Evolutionary conservation across 2,888 invertebrate genomes (phyloP).

Genomic region (Acleris literana): DNA sequence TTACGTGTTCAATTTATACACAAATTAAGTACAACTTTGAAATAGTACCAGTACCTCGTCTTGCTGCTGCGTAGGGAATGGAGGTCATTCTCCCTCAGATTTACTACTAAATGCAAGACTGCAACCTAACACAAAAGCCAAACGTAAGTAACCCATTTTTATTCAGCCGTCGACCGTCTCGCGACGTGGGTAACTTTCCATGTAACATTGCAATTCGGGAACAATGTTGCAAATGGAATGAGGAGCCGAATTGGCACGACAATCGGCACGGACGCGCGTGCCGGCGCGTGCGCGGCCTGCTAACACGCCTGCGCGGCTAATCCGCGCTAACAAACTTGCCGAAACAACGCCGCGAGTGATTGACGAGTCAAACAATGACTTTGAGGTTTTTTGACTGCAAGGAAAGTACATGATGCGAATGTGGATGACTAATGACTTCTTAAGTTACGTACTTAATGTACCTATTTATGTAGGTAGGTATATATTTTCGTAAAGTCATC

Average conservation of each 20-base stretch:
- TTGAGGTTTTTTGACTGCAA: slow-evolving; percentile 17
- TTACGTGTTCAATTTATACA: too few species aligned
- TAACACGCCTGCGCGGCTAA: slow-evolving; percentile 50
- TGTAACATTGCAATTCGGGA: slow-evolving; percentile 54
- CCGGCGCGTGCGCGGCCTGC: slow-evolving; percentile 58
- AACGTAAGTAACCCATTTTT: slow-evolving; percentile 40
- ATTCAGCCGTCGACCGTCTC: slow-evolving; percentile 53
- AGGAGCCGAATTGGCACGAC: slow-evolving; percentile 61
- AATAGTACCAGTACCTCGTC: too few species aligned
- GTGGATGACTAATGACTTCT: slow-evolving; percentile 3
- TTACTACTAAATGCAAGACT: neutral
- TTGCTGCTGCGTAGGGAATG: too few species aligned
- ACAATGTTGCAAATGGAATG: slow-evolving; percentile 71
- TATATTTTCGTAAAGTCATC: too few species aligned
- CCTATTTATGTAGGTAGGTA: too few species aligned
- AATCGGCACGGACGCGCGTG: slow-evolving; percentile 53
- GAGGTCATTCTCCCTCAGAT: neutral
- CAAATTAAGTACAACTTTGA: too few species aligned
- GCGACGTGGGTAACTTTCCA: slow-evolving; percentile 58
- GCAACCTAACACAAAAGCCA: slow-evolving; percentile 13
- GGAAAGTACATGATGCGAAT: slow-evolving; percentile 19
- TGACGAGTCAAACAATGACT: slow-evolving; percentile 4
- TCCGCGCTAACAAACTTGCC: slow-evolving; percentile 42
- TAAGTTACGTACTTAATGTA: neutral
- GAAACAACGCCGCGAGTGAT: slow-evolving; percentile 13